Conservation (phyloP, 2,888 invertebrate species). For the Harpalus rubripes region DNA sequence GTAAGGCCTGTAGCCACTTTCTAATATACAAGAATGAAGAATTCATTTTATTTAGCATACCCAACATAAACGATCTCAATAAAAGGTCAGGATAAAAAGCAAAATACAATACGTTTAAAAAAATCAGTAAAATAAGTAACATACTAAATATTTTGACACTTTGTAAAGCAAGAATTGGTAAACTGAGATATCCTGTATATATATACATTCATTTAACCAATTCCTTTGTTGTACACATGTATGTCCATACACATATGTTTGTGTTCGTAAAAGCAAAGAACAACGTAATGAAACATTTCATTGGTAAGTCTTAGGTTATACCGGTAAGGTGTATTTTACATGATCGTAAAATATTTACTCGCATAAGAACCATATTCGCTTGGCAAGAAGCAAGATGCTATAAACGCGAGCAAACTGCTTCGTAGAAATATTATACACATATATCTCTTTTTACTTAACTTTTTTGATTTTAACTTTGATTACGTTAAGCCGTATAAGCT, state of each 20-base stretch:
- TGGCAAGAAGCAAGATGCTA: conserved; percentile 2
- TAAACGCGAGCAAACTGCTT: conserved; percentile 21
- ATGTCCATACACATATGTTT: conserved; percentile 28
- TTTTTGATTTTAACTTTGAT: conserved; percentile 10
- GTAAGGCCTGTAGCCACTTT: too few species aligned
- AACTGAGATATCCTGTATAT: too few species aligned
- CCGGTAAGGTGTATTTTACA: conserved; percentile 41
- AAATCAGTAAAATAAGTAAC: too few species aligned
- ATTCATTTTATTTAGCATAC: too few species aligned
- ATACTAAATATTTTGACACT: too few species aligned
- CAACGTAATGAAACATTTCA: conserved; percentile 56
- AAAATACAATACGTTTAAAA: too few species aligned
- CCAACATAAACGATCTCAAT: too few species aligned
- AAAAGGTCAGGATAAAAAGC: too few species aligned
- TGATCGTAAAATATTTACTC: conserved; percentile 46
- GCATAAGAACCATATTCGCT: conserved; percentile 40
- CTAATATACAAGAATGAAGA: too few species aligned
- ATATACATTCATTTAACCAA: too few species aligned
- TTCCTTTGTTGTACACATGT: conserved; percentile 1
- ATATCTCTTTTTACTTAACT: conserved; percentile 17
- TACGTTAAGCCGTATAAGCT: conserved; percentile 5
- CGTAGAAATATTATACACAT: conserved; percentile 34
- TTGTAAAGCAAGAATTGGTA: too few species aligned
- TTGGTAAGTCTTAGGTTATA: conserved; percentile 39
- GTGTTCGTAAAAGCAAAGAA: conserved; percentile 24